A percentile compares a stretch with the other conserved stretches of the same genome.
These are phyloP conservation scores for Acanthosepion pharaonis DNA, from an alignment of 2,888 invertebrate genomes.

Conservation along the genomic window DNA sequence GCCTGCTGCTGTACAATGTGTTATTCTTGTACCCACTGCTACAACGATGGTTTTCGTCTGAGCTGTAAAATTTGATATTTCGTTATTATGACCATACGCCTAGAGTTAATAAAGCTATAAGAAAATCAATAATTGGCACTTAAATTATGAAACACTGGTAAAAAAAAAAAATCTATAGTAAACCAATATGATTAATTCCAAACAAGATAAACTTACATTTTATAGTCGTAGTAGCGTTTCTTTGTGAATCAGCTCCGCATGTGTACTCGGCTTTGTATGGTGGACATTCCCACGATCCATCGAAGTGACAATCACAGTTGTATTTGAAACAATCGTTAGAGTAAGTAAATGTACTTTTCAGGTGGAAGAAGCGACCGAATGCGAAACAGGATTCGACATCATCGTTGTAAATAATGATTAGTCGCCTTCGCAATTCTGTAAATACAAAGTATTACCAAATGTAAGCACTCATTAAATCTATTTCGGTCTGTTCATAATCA, in stretches of 20 bases:
- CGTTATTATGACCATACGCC: neutral
- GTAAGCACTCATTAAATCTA: too few relatives aligned
- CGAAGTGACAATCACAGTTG: too few relatives aligned
- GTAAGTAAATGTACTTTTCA: constrained; percentile 49
- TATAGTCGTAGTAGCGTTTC: neutral
- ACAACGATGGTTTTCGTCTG: neutral
- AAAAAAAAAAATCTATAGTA: too few relatives aligned
- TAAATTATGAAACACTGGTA: too few relatives aligned
- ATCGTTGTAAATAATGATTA: neutral
- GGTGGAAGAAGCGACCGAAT: neutral
- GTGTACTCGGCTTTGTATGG: neutral
- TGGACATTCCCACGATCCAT: too few relatives aligned
- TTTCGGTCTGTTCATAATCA: too few relatives aligned
- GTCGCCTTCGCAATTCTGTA: neutral
- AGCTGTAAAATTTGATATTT: neutral
- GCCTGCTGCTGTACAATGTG: neutral
- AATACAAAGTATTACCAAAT: neutral
- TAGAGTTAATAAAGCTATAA: too few relatives aligned
- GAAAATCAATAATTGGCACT: too few relatives aligned
- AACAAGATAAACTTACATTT: neutral
- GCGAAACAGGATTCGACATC: neutral
- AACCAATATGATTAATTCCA: neutral
- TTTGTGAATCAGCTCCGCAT: neutral
- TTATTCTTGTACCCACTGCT: neutral
- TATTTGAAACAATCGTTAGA: constrained; percentile 53